A percentile compares a stretch with the other conserved stretches of the same genome.
Conservation (phyloP, 2,113 vertebrate species). For the Halichoerus grypus region DNA sequence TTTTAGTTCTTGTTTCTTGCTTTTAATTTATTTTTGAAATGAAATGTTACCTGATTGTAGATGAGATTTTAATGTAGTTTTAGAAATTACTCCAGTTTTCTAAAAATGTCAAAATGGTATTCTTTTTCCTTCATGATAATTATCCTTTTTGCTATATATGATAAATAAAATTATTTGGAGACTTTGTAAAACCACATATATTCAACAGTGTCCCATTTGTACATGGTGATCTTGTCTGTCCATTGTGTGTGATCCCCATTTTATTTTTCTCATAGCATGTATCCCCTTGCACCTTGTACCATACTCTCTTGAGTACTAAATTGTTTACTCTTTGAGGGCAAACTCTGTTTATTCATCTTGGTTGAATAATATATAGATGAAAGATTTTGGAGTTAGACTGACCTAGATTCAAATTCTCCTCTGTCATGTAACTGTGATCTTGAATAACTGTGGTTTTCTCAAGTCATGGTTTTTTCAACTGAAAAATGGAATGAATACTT, state of each 20-base stretch:
- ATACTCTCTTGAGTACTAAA: neutral
- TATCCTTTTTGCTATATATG: neutral
- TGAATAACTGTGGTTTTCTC: neutral
- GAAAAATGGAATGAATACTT: neutral
- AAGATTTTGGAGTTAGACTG: neutral
- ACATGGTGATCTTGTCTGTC: neutral
- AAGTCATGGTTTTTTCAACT: neutral
- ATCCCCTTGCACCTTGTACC: neutral
- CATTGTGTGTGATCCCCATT: neutral
- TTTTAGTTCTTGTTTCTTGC: neutral
- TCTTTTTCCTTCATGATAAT: neutral
- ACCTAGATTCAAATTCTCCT: neutral
- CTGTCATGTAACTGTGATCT: neutral
- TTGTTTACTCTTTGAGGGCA: neutral
- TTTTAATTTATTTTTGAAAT: constrained; percentile 56
- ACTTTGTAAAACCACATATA: neutral
- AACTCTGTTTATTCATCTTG: neutral
- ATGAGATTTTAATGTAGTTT: constrained; percentile 9
- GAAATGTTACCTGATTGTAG: neutral
- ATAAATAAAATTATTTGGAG: constrained; percentile 3
- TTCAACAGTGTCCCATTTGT: neutral
- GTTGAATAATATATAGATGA: neutral
- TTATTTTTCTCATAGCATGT: neutral
- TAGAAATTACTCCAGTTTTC: neutral
- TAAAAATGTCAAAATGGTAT: neutral